phyloP scores from a whole-genome alignment of 2,113 vertebrate species.

The Pardalotus punctatus region DNA sequence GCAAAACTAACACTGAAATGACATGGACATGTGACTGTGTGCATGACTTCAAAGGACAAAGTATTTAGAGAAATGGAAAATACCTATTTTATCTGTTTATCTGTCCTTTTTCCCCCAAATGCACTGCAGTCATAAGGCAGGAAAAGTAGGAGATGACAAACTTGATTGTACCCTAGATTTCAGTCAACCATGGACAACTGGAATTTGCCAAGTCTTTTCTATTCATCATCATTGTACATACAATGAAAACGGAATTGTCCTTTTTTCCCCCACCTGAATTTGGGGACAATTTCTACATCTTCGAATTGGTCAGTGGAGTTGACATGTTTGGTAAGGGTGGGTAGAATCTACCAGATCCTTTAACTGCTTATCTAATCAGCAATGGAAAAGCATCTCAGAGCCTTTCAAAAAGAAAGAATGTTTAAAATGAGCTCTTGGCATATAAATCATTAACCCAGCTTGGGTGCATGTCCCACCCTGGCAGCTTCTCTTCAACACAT shows the following conservation, averaged over 20 bases:
- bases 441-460: not conserved
- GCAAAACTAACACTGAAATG: not conserved
- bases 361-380: not conserved
- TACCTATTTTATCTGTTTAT: not conserved
- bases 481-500: not conserved
- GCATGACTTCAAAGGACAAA: not conserved
- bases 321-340: not conserved
- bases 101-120: not conserved
- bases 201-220: not conserved
- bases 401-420: not conserved
- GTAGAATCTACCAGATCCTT: not conserved
- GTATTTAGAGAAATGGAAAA: not conserved
- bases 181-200: not conserved
- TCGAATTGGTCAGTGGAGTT: not conserved
- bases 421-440: not conserved
- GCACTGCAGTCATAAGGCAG: not conserved
- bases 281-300: not conserved
- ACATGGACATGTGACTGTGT: not conserved
- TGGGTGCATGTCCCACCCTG: rapidly evolving
- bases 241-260: not conserved
- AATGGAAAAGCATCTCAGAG: not conserved
- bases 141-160: not conserved
- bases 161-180: not conserved
- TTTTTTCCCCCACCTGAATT: rapidly evolving
- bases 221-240: not conserved